phyloP scores from a whole-genome alignment of 2,113 vertebrate genomes.

The Sphyrna mokarran region DNA sequence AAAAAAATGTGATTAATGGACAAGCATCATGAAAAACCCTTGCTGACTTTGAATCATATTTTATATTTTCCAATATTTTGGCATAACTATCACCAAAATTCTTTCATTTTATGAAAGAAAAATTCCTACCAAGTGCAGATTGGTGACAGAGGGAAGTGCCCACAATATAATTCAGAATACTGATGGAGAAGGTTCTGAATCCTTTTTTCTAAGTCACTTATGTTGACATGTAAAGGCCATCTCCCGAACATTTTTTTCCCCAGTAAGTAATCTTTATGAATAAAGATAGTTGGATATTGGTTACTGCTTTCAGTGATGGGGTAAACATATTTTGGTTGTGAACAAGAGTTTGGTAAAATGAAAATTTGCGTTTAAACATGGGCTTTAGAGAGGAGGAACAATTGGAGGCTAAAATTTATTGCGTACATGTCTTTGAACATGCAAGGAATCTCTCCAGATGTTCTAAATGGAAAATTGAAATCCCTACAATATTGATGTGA shows the following conservation, averaged over 20 bases:
- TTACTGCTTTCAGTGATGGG: background rate
- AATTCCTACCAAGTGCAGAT: background rate
- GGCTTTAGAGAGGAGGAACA: background rate
- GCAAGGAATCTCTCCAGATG: background rate
- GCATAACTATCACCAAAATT: background rate
- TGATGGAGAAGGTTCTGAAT: background rate
- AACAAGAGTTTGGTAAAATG: background rate
- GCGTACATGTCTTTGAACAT: background rate
- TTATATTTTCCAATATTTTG: no score
- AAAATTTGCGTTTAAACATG: background rate
- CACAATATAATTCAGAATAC: background rate
- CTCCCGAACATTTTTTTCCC: background rate
- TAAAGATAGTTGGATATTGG: background rate
- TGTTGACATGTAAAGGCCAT: background rate
- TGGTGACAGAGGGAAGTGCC: background rate
- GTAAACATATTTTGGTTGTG: background rate
- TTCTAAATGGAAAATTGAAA: background rate
- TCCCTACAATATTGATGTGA: background rate
- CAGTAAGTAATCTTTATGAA: background rate
- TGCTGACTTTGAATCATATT: background rate
- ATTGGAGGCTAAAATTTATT: background rate
- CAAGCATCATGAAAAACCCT: background rate
- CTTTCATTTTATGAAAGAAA: background rate
- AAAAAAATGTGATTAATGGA: background rate
- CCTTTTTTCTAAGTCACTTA: background rate